Evolutionary conservation across 2,888 invertebrate genomes (phyloP), one percentile per base, ranked within the genome.

Genomic region (Lottia scabra): DNA sequence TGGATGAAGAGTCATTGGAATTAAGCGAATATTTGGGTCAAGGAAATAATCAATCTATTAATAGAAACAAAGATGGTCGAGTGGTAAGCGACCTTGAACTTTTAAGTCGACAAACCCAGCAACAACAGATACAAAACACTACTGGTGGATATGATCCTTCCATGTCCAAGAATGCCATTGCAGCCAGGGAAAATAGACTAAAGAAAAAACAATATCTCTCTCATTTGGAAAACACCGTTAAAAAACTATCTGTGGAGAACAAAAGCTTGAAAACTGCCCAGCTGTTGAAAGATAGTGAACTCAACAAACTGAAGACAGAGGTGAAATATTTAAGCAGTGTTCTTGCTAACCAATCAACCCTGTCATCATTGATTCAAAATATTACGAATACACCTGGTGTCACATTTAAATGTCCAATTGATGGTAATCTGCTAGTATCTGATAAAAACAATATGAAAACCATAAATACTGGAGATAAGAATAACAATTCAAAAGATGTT

Each of bases 161-260:
- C 8, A 56, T 56, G 56, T 73, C 73, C 63, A 73, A 73, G 46
- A 73, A 73, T 70, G 73, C 73, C 1, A 64, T 73, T 48, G 73
- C 73, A 64, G 73, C 73, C 27, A 70, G 73, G 63, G 73, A 73
- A 38, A 73, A 73, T 67, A 67, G 73, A 26, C 30, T 65, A 15
- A 73, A 67, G 62, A 73, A 73, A 65, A 73, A 73, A 67, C 66
- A 67, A 43, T 73, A 73, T 19, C 23, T 73, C 26, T 38, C 67
- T 44, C 56, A 43, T 27, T 62, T 73, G 43, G 73, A 73, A 43
- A 65, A 70, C 16, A 43, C 73, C 13, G 65, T 73, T 2, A 67
- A 30, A 44, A 48, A 63, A 23, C 27, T 70, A 15, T 26, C 48
- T 13, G 16, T 43, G 38, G 70, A 73, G 43, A 73, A 73, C 70